Evolutionary conservation across 53 echinoderm and acorn worm species (phyloP).

Genomic region (Zoroaster sp.): DNA sequence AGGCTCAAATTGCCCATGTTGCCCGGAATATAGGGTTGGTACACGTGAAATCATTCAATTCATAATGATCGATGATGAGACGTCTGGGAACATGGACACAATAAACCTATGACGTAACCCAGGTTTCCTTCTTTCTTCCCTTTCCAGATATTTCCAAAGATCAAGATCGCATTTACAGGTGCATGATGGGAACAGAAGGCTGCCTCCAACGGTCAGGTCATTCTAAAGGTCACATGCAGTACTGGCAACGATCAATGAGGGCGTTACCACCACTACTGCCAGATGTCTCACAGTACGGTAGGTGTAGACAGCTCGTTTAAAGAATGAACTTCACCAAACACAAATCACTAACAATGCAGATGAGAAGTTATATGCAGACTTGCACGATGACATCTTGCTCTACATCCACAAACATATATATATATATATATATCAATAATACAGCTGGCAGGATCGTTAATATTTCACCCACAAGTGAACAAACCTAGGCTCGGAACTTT

Average conservation of each 20-base stretch:
- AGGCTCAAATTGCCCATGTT: no score
- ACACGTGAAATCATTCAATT: no score
- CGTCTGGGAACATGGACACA: no score
- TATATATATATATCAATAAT: background rate
- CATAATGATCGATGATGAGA: no score
- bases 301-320: background rate
- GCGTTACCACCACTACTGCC: conserved; percentile 22
- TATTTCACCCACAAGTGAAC: background rate
- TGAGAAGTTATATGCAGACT: background rate
- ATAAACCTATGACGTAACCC: background rate
- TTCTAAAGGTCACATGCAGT: conserved; percentile 8
- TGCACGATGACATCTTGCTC: background rate
- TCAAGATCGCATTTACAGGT: background rate
- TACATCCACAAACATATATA: background rate
- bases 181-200: conserved; percentile 27
- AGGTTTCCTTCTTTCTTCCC: background rate
- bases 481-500: background rate
- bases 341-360: background rate
- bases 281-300: conserved; percentile 35
- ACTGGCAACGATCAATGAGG: conserved; percentile 51
- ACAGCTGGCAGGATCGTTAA: background rate
- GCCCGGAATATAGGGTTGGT: no score
- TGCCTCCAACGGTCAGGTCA: background rate
- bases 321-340: background rate
- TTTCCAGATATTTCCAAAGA: background rate